Evolutionary conservation across 1,140 invertebrate species (phyloP), one percentile per base, ranked within the genome.

Genomic region (Archivesica marissinica): DNA sequence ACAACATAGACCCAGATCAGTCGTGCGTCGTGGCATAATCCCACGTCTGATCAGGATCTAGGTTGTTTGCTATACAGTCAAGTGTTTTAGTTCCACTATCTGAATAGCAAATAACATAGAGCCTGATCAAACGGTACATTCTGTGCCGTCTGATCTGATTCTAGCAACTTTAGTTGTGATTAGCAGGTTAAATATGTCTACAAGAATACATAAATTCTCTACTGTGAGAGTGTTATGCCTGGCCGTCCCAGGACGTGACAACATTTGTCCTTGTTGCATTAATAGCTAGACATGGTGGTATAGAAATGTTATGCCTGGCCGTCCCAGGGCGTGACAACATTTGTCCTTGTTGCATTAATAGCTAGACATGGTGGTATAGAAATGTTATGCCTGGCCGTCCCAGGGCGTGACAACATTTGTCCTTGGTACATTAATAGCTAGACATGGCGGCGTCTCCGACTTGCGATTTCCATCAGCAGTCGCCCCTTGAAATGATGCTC

Each of bases 381-480:
- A 11, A 35, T 4, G 9, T 56, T 66, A 81, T 2, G 79, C 47
- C 1, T 54, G 35, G 15, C 80, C 80, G 17, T 82, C 80, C 80
- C 80, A 83, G 7, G 80, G 80, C 50, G 80, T 83, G 20, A 83
- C 68, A 1, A 83, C 28, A 25, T 83, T 83, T 6, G 80, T 83
- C n/a, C 80, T 35, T 44, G 80, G 80, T 15, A 83, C 80, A 64
- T 68, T 83, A 2, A 83, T 70, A 25, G 80, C 68, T 35, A 83
- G 33, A 54, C 80, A 83, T 59, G 68, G 80, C 4, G 68, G 28
- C 20, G 47, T 1, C 25, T 83, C 80, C 9, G 80, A 83, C 41
- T 83, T 83, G 35, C 80, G 20, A 23, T 39, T 64, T 2, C 33
- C 38, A 17, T 83, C 80, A 23, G 66, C 23, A 23, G n/a, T 61